phyloP scores from a whole-genome alignment of 1,140 invertebrate genomes.

The Drosophila sproati region DNA sequence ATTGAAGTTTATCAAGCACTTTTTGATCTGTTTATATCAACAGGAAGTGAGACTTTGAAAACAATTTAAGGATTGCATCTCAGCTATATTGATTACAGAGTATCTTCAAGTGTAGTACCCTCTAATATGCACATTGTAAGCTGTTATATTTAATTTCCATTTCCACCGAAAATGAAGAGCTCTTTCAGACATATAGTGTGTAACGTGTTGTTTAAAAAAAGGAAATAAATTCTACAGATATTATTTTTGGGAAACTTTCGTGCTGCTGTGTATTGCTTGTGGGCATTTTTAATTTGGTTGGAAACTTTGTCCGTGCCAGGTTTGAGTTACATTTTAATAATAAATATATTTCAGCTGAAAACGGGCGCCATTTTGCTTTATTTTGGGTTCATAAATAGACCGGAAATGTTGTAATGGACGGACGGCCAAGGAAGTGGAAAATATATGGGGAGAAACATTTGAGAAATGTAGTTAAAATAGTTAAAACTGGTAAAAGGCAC shows the following conservation, averaged over 20 bases:
- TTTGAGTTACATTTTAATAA: conserved; percentile 78
- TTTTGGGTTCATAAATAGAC: conserved; percentile 51
- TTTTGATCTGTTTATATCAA: background rate
- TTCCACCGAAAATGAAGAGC: conserved; percentile 31
- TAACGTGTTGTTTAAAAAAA: conserved; percentile 17
- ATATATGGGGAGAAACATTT: conserved; percentile 10
- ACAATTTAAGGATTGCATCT: background rate
- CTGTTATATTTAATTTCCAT: conserved; percentile 34
- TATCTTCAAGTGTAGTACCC: conserved; percentile 7
- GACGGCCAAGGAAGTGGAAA: conserved; percentile 40
- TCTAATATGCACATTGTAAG: too few species aligned
- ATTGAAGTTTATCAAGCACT: background rate
- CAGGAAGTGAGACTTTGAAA: background rate
- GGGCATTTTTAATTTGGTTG: conserved; percentile 72
- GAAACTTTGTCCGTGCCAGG: conserved; percentile 60
- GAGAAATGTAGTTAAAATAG: background rate
- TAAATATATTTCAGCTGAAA: conserved; percentile 60
- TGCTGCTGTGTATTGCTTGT: conserved; percentile 54
- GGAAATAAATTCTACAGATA: conserved; percentile 46
- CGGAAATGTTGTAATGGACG: conserved; percentile 67
- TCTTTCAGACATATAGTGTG: conserved; percentile 44
- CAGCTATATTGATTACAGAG: background rate
- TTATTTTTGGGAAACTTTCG: conserved; percentile 67
- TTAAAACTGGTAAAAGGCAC: conserved; percentile 12
- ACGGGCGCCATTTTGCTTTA: conserved; percentile 42